A percentile compares a stretch with the other conserved stretches of the same genome.
Conservation (phyloP, 2,888 invertebrate species). For the Philhelius pedissequus region DNA sequence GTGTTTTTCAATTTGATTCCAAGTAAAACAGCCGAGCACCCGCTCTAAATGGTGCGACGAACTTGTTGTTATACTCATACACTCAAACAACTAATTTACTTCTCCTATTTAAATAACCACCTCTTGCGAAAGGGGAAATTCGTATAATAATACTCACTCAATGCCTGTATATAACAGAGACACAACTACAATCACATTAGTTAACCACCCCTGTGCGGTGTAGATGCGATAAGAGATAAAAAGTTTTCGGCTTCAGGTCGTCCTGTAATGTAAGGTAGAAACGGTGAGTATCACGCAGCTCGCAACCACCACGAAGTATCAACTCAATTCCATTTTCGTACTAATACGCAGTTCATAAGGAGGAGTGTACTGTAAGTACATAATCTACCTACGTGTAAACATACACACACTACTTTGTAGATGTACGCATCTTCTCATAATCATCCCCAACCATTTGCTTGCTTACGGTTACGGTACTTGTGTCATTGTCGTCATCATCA, state of each 20-base stretch:
- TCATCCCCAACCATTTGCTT: slow-evolving; percentile 19
- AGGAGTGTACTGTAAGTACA: slow-evolving; percentile 65
- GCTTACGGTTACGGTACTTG: not conserved
- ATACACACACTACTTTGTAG: slow-evolving; percentile 36
- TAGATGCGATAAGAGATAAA: slow-evolving; percentile 12
- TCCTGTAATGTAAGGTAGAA: slow-evolving; percentile 2
- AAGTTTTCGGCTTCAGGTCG: slow-evolving; percentile 65
- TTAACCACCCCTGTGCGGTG: slow-evolving; percentile 33
- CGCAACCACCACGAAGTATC: not conserved
- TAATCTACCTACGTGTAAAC: slow-evolving; percentile 64
- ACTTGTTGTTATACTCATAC: slow-evolving; percentile 16
- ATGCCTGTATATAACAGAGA: not conserved
- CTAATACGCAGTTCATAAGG: slow-evolving; percentile 63
- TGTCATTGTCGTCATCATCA: slow-evolving; percentile 2
- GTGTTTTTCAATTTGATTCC: slow-evolving; percentile 46
- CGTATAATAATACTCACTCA: slow-evolving; percentile 40
- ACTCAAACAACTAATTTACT: not conserved
- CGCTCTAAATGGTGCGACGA: slow-evolving; percentile 58
- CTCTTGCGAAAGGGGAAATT: slow-evolving; percentile 10
- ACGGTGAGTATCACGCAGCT: not conserved
- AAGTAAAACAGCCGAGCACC: slow-evolving; percentile 27
- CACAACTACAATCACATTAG: slow-evolving; percentile 7
- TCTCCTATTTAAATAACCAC: not conserved
- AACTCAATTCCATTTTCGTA: slow-evolving; percentile 30
- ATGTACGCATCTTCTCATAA: slow-evolving; percentile 46